Conservation (phyloP, 2,113 vertebrate species). For the Ptilonorhynchus violaceus region DNA sequence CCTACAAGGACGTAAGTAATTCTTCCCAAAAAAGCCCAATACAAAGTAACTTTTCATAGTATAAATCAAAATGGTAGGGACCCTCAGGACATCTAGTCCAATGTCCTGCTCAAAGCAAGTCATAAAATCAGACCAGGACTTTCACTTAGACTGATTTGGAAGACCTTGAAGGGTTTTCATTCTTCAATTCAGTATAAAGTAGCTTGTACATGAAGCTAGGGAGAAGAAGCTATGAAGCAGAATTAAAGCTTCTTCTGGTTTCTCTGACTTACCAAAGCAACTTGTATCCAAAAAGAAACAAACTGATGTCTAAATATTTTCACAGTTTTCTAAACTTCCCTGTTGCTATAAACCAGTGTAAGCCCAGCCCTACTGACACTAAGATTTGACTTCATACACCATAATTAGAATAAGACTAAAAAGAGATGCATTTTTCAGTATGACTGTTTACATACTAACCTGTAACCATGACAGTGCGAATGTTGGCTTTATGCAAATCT, state of each 20-base stretch:
- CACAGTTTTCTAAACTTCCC: neutral
- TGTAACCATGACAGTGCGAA: slow-evolving; percentile 98
- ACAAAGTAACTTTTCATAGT: neutral
- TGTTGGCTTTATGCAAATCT: slow-evolving; percentile 87
- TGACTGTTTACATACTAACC: slow-evolving; percentile 72
- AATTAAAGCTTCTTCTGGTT: neutral
- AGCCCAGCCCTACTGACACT: neutral
- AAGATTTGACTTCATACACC: neutral
- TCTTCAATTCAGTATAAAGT: neutral
- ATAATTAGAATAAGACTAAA: neutral
- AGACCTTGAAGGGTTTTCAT: neutral
- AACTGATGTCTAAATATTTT: neutral
- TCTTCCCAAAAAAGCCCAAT: neutral
- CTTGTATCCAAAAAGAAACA: neutral
- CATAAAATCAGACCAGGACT: neutral
- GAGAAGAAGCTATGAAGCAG: fast-evolving
- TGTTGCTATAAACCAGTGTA: neutral
- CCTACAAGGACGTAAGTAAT: neutral
- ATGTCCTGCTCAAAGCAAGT: neutral
- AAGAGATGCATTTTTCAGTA: neutral
- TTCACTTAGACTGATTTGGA: neutral
- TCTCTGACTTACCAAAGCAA: neutral
- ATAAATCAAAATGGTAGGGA: neutral
- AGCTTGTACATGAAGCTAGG: neutral
- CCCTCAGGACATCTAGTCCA: neutral